Base-by-base conservation (phyloP, 2,113 vertebrate species). In the Phyllostomus hastatus region DNA sequence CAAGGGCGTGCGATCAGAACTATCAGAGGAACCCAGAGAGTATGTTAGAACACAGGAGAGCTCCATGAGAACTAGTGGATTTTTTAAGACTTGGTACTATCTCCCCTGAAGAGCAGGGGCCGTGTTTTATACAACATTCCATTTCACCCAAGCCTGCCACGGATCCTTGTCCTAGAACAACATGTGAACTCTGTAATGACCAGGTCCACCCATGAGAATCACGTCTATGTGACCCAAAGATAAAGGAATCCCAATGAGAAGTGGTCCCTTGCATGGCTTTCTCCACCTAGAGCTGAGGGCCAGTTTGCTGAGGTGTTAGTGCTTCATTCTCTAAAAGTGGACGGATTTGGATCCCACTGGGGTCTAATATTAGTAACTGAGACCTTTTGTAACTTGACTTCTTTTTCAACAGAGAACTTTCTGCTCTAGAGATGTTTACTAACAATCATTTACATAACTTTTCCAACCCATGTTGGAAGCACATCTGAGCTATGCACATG, bases 391-490 rank as follows among this genome's bases (percentile, higher is more conserved):
- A 50, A 50, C 48, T 50, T 66, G 33, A 79, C 26, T 26, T 93
- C 22, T 66, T 82, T 90, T 91, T 75, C 35, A 79, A 67, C 28
- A 88, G 59, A 94, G 46, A 88, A 88, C 15, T 73, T 81, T 95
- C 82, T 79, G 70, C 28, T 66, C 57, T 22, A 46, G 50, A n/a
- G 50, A 70, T 10, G 20, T 48, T 54, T 91, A 28, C 38, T 72
- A 70, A 50, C 52, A 78, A 88, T 66, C n/a, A n/a, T 15, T 61
- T 72, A 31, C 33, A 19, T 4, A 69, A 35, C 41, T 61, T 88
- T 57, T 67, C 10, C 61, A 80, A 41, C 57, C 15, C 64, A 66
- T 57, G 61, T 87, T 33, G 69, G 76, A 90, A 93, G 35, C 35
- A 64, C 35, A 38, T 1, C 19, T 75, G 73, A 70, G 35, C 12